Evolutionary conservation across 2,888 invertebrate species (phyloP), one percentile per base, ranked within the genome.

Genomic region (Hirtodrosophila duncani): DNA sequence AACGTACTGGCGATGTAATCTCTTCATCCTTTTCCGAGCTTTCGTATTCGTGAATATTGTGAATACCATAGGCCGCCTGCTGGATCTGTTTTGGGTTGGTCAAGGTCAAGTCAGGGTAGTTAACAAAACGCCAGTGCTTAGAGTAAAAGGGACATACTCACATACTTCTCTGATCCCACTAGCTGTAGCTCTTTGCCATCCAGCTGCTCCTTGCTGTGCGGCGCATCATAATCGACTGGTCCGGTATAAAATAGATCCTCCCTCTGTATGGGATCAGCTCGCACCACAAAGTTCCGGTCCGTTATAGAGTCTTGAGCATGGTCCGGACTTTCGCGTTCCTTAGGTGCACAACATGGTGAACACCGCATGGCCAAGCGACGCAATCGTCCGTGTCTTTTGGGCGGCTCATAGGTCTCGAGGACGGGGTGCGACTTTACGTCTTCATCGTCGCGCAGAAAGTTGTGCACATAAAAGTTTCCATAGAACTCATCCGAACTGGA

Each of bases 191-290:
- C 58, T 33, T 63, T 63, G 31, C 71, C 71, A 3, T 72, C 66
- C 3, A 71, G 38, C 8, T 63, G 23, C 6, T 78, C 64, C 21
- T 38, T 55, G 27, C 4, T 50, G 11, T 52, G 67, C 3, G 58
- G 53, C 8, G 38, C 36, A 0, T 46, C 45, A 16, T 78, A 81
- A 0, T 72, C 67, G 0, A 65, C 67, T 0, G 67, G 68, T 0
- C 84, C 84, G 1, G 75, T 78, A 13, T 91, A 93, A 84, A 93
- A 92, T 39, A 93, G 91, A 77, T 94, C 93, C 61, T 91, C 91
- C 36, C 91, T 88, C 80, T 92, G 91, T 65, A 93, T 86, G 0
- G 92, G 92, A 60, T 81, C 80, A 1, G 70, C 55, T 1, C 62
- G 66, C 5, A 85, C 78, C 0, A 84, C 31, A 33, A 63, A 69